Evolutionary conservation across 1,140 invertebrate species (phyloP).

Genomic region (Caenorhabditis remanei): DNA sequence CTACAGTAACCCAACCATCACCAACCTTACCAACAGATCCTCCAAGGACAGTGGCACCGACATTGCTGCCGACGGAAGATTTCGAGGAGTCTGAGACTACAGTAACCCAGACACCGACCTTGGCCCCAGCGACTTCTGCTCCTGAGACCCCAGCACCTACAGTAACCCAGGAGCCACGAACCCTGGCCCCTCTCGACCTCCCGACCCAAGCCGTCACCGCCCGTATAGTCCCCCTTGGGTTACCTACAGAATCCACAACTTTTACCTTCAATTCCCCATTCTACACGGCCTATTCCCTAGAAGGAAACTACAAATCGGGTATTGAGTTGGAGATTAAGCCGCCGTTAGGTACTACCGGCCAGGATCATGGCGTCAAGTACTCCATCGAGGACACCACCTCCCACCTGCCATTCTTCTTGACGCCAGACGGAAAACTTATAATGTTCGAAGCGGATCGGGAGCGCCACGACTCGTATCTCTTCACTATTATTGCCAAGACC

Average conservation of each 20-base stretch:
- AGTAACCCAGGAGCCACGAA: background rate
- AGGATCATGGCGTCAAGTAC: constrained; percentile 48
- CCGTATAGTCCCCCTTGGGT: background rate
- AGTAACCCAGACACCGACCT: background rate
- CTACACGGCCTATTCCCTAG: constrained; percentile 72
- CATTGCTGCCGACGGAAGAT: too few species aligned
- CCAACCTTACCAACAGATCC: background rate
- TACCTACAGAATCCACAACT: background rate
- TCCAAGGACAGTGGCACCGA: too few species aligned
- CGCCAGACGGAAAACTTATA: constrained; percentile 71
- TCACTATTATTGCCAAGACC: constrained; percentile 63
- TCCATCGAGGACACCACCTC: constrained; percentile 64
- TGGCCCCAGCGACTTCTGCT: background rate
- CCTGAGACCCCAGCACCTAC: too few species aligned
- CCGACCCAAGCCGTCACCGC: constrained; percentile 1
- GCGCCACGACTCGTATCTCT: constrained; percentile 64
- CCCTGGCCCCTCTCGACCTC: background rate
- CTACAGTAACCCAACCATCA: too few species aligned
- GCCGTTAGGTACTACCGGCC: constrained; percentile 44
- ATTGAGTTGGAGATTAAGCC: constrained; percentile 70
- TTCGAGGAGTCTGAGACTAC: background rate
- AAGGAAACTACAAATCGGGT: constrained; percentile 73
- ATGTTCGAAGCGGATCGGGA: constrained; percentile 74
- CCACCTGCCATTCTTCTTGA: constrained; percentile 71
- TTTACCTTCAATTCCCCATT: constrained; percentile 54